Evolutionary conservation across 2,113 vertebrate genomes (phyloP).

Genomic region (Brienomyrus longianalis): DNA sequence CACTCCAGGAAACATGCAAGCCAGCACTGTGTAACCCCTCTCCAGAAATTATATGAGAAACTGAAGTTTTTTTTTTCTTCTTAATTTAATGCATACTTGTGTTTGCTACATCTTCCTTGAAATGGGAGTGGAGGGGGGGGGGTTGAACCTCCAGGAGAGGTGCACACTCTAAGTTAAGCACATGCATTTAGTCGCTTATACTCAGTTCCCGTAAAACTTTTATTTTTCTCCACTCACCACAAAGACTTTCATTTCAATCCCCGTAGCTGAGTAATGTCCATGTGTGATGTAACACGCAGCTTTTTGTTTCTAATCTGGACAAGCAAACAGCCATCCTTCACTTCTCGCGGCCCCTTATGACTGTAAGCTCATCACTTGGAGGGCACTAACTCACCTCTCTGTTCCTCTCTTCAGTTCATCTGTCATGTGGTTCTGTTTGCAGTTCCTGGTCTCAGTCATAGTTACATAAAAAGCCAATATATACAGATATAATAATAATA

Average conservation of each 20-base stretch:
- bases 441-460: background rate
- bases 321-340: background rate
- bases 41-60: background rate
- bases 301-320: background rate
- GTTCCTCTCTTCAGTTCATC: background rate
- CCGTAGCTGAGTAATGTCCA: background rate
- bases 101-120: background rate
- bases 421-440: background rate
- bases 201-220: background rate
- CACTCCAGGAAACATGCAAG: conserved; percentile 9
- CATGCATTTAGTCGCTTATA: background rate
- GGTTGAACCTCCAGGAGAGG: background rate
- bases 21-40: background rate
- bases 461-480: background rate
- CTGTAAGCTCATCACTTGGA: background rate
- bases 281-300: background rate
- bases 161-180: background rate
- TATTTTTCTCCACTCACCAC: background rate
- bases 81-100: background rate
- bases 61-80: background rate
- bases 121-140: background rate
- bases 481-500: background rate
- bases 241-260: background rate
- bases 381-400: background rate
- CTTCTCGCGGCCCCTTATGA: background rate